Conservation (phyloP, 2,888 invertebrate genomes). For the Lithodes maja region DNA sequence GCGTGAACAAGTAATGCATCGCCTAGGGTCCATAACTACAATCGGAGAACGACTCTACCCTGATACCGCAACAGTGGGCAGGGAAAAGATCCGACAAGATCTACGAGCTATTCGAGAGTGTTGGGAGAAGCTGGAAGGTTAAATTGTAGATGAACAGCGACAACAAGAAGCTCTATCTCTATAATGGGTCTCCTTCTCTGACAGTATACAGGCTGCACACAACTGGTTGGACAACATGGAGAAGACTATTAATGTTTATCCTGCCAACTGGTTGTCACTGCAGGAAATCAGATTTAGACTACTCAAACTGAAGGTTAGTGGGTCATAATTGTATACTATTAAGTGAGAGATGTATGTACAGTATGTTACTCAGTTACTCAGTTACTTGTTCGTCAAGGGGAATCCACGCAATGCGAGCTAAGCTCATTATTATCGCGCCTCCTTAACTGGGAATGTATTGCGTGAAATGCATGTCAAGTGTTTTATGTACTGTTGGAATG, state of each 20-base stretch:
- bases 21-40: slow-evolving; percentile 83
- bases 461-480: no score
- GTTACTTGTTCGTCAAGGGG: no score
- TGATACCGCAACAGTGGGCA: slow-evolving; percentile 92
- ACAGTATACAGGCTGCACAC: slow-evolving; percentile 86
- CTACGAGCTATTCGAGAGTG: slow-evolving; percentile 85
- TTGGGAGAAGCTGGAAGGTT: slow-evolving; percentile 91
- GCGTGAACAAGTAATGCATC: slow-evolving; percentile 88
- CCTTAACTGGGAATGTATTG: no score
- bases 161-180: slow-evolving; percentile 87
- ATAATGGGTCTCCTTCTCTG: slow-evolving; percentile 90
- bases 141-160: slow-evolving; percentile 88
- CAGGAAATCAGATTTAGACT: slow-evolving; percentile 90
- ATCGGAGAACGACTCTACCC: slow-evolving; percentile 93
- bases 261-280: no score
- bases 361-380: no score
- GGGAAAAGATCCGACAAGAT: slow-evolving; percentile 91
- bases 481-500: no score
- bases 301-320: slow-evolving; percentile 84
- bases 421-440: no score
- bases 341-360: no score
- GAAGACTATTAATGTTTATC: slow-evolving; percentile 78
- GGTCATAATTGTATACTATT: no score
- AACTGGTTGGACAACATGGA: slow-evolving; percentile 92
- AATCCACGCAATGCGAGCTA: no score